These are phyloP conservation scores for Dolichallabes microphthalmus DNA, from an alignment of 2,113 vertebrate genomes.

Conservation along the genomic window DNA sequence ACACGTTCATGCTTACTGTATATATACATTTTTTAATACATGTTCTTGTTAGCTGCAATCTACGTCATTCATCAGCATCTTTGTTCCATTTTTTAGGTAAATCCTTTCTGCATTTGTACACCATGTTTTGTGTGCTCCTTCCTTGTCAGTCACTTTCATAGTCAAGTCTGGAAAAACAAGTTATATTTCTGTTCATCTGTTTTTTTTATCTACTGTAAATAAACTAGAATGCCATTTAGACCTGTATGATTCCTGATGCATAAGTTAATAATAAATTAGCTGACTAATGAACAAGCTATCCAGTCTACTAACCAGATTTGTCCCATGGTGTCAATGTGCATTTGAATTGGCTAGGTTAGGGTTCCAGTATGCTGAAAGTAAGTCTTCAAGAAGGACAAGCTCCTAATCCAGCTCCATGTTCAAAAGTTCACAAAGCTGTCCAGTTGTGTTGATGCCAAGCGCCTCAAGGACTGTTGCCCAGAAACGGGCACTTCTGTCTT, in stretches of 20 bases:
- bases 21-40: neutral
- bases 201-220: neutral
- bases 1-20: too few relatives aligned
- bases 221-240: neutral
- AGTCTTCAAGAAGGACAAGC: conserved; percentile 62
- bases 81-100: neutral
- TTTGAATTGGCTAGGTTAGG: neutral
- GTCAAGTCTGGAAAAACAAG: neutral
- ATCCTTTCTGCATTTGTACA: neutral
- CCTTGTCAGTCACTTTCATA: neutral
- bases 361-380: neutral
- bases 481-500: conserved; percentile 48
- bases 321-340: neutral
- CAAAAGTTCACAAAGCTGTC: conserved; percentile 48
- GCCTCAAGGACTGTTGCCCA: conserved; percentile 55
- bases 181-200: neutral
- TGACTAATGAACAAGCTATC: neutral
- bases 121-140: neutral
- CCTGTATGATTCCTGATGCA: neutral
- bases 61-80: neutral
- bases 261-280: neutral
- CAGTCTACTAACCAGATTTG: neutral
- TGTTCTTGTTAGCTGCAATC: neutral
- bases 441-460: conserved; percentile 50
- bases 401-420: conserved; percentile 5